Evolutionary conservation across 2,888 invertebrate genomes (phyloP).

Genomic region (Stratiomys singularior): DNA sequence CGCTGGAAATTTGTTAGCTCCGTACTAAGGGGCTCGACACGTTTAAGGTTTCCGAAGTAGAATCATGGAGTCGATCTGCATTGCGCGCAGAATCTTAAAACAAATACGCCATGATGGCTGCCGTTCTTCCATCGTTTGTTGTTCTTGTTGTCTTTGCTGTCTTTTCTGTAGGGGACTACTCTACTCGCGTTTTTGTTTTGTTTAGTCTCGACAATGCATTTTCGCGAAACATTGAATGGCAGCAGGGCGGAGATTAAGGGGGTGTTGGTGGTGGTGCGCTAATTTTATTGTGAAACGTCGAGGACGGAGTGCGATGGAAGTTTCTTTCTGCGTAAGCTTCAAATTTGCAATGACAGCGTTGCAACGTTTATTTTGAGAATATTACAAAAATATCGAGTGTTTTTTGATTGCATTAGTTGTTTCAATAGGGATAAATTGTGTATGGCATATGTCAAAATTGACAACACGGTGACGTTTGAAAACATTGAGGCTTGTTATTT

Average conservation of each 20-base stretch:
- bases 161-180: conserved; percentile 3
- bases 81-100: conserved; percentile 37
- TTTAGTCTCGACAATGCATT: conserved; percentile 10
- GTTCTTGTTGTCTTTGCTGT: background rate
- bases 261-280: background rate
- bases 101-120: conserved; percentile 44
- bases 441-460: too few species aligned
- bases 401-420: too few species aligned
- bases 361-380: too few species aligned
- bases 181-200: background rate
- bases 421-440: too few species aligned
- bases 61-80: background rate
- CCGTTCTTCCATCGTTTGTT: conserved; percentile 8
- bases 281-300: background rate
- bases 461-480: too few species aligned
- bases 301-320: background rate
- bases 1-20: too few species aligned
- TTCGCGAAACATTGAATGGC: background rate
- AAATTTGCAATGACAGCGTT: too few species aligned
- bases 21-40: too few species aligned
- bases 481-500: too few species aligned
- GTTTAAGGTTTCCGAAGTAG: too few species aligned
- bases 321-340: background rate
- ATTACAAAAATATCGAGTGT: too few species aligned
- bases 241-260: background rate